Conservation (phyloP, 35 echinoderm and acorn worm species). For the Heliocidaris tuberculata region DNA sequence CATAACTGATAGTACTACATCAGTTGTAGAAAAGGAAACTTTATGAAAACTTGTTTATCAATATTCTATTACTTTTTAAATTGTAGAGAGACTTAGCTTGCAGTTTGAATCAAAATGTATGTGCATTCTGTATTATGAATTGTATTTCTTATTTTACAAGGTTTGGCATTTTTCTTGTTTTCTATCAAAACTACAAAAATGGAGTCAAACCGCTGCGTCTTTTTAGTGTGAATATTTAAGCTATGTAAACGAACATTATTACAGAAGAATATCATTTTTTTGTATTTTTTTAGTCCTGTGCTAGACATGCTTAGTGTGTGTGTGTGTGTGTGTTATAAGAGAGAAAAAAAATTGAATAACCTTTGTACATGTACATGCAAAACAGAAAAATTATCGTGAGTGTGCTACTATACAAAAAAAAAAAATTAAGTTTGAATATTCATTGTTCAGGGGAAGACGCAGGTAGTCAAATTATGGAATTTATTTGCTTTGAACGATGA, state of each 20-base stretch:
- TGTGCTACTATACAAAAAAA: slow-evolving; percentile 30
- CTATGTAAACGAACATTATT: not conserved
- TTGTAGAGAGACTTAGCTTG: not conserved
- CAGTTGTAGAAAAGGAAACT: not conserved
- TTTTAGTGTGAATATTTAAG: slow-evolving; percentile 30
- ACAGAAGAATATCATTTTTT: slow-evolving; percentile 7
- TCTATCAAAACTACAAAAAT: not conserved
- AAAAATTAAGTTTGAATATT: slow-evolving; percentile 29
- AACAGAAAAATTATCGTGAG: slow-evolving; percentile 5
- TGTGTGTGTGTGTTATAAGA: slow-evolving; percentile 23
- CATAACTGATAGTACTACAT: not conserved
- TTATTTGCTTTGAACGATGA: slow-evolving; percentile 42
- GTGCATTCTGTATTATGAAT: not conserved
- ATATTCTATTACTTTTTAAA: not conserved
- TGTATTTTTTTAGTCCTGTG: not conserved
- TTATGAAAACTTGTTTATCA: not conserved
- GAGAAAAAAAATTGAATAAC: slow-evolving; percentile 4
- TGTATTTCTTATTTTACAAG: not conserved
- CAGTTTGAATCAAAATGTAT: not conserved
- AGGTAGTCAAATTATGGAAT: slow-evolving; percentile 36
- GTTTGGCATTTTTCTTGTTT: slow-evolving; percentile 20
- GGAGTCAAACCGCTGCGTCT: not conserved
- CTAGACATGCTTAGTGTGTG: slow-evolving; percentile 24
- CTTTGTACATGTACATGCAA: not conserved
- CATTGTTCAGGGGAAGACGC: slow-evolving; percentile 23